Percentiles rank a stretch among this genome's conserved stretches.
Conservation (phyloP, 2,888 invertebrate species). For the Penaeus monodon region DNA sequence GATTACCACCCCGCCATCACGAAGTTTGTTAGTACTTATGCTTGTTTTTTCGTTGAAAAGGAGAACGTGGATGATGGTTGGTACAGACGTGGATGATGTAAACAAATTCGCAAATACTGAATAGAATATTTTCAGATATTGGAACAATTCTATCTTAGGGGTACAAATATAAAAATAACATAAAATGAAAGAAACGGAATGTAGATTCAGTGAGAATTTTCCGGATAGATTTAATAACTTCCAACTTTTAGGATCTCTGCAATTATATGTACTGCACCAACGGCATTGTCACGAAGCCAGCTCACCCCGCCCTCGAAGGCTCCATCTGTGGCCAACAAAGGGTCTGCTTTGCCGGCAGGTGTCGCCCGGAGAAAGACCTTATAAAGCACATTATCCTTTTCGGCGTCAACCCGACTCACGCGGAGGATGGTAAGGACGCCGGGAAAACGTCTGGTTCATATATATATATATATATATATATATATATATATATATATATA, state of each 20-base stretch:
- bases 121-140: no score
- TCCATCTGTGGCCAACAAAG: slow-evolving; percentile 72
- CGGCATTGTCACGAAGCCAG: slow-evolving; percentile 66
- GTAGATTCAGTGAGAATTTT: neutral
- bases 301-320: slow-evolving; percentile 82
- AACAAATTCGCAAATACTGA: no score
- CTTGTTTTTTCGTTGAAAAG: neutral
- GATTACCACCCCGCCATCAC: slow-evolving; percentile 47
- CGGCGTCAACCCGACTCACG: neutral
- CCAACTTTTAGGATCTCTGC: slow-evolving; percentile 64
- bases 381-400: slow-evolving; percentile 1
- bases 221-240: neutral
- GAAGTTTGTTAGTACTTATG: slow-evolving; percentile 27
- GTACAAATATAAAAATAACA: neutral
- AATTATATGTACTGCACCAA: slow-evolving; percentile 63
- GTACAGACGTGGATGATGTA: no score
- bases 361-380: slow-evolving; percentile 41
- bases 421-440: neutral
- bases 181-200: neutral
- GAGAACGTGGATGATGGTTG: neutral
- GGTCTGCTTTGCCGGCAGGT: slow-evolving; percentile 67
- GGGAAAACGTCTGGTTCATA: no score
- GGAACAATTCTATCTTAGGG: no score
- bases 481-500: no score
- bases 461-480: no score